phyloP scores from a whole-genome alignment of 2,888 invertebrate species.

The Stenotaenia linearis region DNA sequence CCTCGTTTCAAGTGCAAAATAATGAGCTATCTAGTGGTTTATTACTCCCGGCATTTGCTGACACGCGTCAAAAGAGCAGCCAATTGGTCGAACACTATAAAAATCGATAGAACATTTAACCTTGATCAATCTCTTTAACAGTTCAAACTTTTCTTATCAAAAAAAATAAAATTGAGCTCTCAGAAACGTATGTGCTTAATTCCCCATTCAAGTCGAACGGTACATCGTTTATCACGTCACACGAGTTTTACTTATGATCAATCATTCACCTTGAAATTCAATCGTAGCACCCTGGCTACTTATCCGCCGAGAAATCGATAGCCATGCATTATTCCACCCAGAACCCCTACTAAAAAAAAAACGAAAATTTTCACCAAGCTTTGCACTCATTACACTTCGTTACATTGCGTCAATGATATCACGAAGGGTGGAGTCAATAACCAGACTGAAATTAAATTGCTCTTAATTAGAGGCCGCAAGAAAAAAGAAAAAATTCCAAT shows the following conservation, averaged over 20 bases:
- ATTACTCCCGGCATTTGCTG: background rate
- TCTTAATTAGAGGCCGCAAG: background rate
- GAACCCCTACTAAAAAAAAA: background rate
- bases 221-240: background rate
- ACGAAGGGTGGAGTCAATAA: constrained; percentile 3
- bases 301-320: background rate
- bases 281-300: background rate
- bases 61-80: background rate
- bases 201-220: background rate
- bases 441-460: constrained; percentile 10
- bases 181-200: too few relatives aligned
- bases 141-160: too few relatives aligned
- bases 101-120: background rate
- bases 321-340: background rate
- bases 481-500: background rate
- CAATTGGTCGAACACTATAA: background rate
- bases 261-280: background rate
- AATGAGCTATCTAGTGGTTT: background rate
- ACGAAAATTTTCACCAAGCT: background rate
- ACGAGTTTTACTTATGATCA: background rate
- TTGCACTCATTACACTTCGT: background rate
- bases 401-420: background rate
- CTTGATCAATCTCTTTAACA: too few relatives aligned
- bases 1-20: constrained; percentile 11
- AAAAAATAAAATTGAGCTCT: too few relatives aligned